Percentiles rank a stretch among this genome's conserved stretches.
These are phyloP conservation scores for Orthochromis malagaraziensis DNA, from an alignment of 2,113 vertebrate species.

Conservation along the genomic window DNA sequence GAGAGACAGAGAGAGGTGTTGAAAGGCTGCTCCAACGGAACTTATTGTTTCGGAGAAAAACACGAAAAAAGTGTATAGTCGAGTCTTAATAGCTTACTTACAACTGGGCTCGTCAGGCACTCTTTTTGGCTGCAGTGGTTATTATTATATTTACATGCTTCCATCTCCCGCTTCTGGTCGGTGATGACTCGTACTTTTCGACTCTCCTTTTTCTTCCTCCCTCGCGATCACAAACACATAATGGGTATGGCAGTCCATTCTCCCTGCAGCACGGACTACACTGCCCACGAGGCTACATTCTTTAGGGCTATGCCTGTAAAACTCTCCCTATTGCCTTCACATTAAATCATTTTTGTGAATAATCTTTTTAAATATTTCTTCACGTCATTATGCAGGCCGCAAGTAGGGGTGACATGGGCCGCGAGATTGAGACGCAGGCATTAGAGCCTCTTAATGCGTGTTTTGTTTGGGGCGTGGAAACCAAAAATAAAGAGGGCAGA, in stretches of 20 bases:
- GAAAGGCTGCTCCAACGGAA: not conserved
- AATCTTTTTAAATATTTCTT: rapidly evolving
- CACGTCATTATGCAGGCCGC: not conserved
- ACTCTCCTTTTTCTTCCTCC: rapidly evolving
- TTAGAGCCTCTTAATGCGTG: not conserved
- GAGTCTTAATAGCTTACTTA: not conserved
- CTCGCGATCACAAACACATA: not conserved
- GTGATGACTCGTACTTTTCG: not conserved
- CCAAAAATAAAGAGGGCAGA: not conserved
- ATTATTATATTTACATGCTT: not conserved
- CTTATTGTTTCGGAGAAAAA: not conserved
- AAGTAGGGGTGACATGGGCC: not conserved
- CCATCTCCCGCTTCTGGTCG: rapidly evolving
- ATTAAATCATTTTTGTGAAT: not conserved
- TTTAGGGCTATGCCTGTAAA: not conserved
- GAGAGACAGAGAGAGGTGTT: not conserved
- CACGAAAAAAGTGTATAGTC: not conserved
- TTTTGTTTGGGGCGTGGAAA: not conserved
- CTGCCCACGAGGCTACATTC: rapidly evolving
- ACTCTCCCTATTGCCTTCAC: not conserved
- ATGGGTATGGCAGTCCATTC: not conserved
- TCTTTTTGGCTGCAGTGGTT: not conserved
- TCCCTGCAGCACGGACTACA: not conserved
- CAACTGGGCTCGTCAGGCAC: not conserved
- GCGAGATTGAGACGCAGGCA: not conserved